phyloP scores from a whole-genome alignment of 1,140 invertebrate species.

The Xylocopa sonorina region DNA sequence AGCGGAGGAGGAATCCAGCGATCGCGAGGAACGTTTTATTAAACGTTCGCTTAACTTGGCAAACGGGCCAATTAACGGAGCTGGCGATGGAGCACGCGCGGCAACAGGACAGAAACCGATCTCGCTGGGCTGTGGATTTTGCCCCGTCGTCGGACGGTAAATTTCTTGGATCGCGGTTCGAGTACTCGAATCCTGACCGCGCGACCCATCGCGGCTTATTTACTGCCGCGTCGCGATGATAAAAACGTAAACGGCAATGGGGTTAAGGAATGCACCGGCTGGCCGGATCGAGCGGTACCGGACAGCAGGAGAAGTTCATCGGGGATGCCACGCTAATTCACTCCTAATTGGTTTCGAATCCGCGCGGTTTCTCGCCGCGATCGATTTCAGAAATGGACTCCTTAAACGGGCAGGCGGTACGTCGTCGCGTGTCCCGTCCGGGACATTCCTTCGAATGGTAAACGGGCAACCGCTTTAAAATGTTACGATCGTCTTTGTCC shows the following conservation, averaged over 20 bases:
- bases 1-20: background rate
- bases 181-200: background rate
- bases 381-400: background rate
- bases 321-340: background rate
- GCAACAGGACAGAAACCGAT: too few species aligned
- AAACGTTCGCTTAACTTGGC: slow-evolving; percentile 18
- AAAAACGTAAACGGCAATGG: slow-evolving; percentile 34
- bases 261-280: slow-evolving; percentile 30
- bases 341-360: background rate
- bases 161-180: background rate
- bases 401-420: too few species aligned
- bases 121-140: background rate
- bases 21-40: too few species aligned
- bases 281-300: background rate
- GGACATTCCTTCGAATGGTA: too few species aligned
- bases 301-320: slow-evolving; percentile 14
- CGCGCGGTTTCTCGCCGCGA: background rate
- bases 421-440: background rate
- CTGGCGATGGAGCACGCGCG: too few species aligned
- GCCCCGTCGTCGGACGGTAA: background rate
- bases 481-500: too few species aligned
- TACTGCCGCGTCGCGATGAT: background rate
- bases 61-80: slow-evolving; percentile 1
- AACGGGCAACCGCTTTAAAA: too few species aligned
- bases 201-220: slow-evolving; percentile 10